Evolutionary conservation across 2,113 vertebrate genomes (phyloP).

Genomic region (Rhynchomys soricoides): DNA sequence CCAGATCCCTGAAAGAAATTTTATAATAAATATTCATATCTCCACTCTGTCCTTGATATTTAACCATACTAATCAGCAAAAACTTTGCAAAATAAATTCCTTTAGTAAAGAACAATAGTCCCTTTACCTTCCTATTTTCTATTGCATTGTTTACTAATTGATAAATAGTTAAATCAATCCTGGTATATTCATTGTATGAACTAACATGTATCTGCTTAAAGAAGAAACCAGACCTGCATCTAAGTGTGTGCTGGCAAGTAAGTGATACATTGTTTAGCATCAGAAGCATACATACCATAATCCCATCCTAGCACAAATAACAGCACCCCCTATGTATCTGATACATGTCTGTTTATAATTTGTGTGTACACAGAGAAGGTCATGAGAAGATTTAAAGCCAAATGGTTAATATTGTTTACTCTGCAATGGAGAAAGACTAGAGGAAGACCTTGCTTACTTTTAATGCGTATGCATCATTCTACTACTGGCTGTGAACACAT

Average conservation of each 20-base stretch:
- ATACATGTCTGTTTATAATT: background rate
- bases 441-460: background rate
- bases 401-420: background rate
- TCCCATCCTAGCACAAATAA: background rate
- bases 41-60: background rate
- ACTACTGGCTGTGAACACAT: background rate
- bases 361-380: background rate
- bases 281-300: background rate
- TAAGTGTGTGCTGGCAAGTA: background rate
- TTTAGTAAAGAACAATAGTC: constrained; percentile 4
- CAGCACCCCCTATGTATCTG: background rate
- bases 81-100: background rate
- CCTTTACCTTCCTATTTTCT: constrained; percentile 2
- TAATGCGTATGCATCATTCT: background rate
- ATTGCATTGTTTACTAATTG: background rate
- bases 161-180: constrained; percentile 8
- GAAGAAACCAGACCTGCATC: constrained; percentile 9
- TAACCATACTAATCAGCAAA: background rate
- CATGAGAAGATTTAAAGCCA: background rate
- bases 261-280: background rate
- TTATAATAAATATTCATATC: background rate
- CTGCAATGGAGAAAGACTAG: background rate
- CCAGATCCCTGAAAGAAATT: background rate
- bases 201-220: background rate
- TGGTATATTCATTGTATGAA: background rate